Conservation (phyloP, 1,140 invertebrate genomes). For the Dendrolimus kikuchii region DNA sequence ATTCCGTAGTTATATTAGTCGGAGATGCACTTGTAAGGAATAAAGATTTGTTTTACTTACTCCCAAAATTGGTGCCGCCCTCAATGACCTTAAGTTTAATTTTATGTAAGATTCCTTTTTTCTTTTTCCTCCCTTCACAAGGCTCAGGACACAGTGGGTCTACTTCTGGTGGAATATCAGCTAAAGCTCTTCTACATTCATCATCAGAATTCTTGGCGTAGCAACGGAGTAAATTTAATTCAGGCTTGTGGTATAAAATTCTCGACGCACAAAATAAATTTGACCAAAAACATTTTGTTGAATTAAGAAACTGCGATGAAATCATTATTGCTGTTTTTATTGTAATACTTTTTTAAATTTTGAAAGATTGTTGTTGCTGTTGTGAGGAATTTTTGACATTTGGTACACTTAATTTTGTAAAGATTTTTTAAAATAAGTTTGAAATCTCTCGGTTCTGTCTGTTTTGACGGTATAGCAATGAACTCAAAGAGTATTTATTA, state of each 20-base stretch:
- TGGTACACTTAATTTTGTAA: background rate
- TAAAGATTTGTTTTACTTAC: constrained; percentile 23
- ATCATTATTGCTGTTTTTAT: constrained; percentile 18
- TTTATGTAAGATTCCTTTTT: constrained; percentile 44
- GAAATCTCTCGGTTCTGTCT: no score
- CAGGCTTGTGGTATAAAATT: constrained; percentile 8
- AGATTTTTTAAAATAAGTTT: constrained; percentile 1
- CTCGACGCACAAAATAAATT: constrained; percentile 17
- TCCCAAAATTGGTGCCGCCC: constrained; percentile 61
- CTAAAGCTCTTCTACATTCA: constrained; percentile 39
- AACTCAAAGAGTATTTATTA: no score
- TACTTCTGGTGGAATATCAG: constrained; percentile 33
- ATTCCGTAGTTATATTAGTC: no score
- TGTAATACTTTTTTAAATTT: constrained; percentile 8
- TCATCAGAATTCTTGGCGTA: constrained; percentile 31
- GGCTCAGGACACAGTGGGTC: constrained; percentile 37
- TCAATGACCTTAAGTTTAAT: constrained; percentile 53
- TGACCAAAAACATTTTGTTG: constrained; percentile 19
- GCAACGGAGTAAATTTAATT: constrained; percentile 16
- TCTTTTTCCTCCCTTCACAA: constrained; percentile 34
- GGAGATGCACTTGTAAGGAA: no score
- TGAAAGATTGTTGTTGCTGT: constrained; percentile 15
- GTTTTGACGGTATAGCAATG: no score
- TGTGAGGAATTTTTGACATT: constrained; percentile 17
- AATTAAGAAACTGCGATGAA: constrained; percentile 18